Evolutionary conservation across 1,140 invertebrate genomes (phyloP).

Genomic region (fruit fly (Drosophila melanogaster)): Release_6_plus_ISO1_MT NT_033779.5:15151001-15151500

Average conservation of each 20-base stretch:
- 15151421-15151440: constrained; percentile 82
- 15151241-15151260: neutral
- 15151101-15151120: constrained; percentile 78
- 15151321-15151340: constrained; percentile 64
- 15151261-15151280: constrained; percentile 71
- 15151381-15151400: constrained; percentile 82
- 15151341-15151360: constrained; percentile 80
- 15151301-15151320: constrained; percentile 46
- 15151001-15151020: constrained; percentile 38
- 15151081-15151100: constrained; percentile 83
- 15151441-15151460: constrained; percentile 41
- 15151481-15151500: neutral
- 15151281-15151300: constrained; percentile 55
- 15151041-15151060: constrained; percentile 78
- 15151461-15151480: constrained; percentile 58
- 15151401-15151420: constrained; percentile 82
- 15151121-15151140: constrained; percentile 36
- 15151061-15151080: constrained; percentile 84
- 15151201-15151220: constrained; percentile 75
- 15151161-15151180: constrained; percentile 71
- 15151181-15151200: constrained; percentile 76
- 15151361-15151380: constrained; percentile 83
- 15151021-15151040: constrained; percentile 58
- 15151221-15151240: neutral
- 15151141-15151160: constrained; percentile 15